Percentiles rank a stretch among this genome's conserved stretches.
phyloP scores from a whole-genome alignment of 2,113 vertebrate genomes.

The Coracopsis vasa region DNA sequence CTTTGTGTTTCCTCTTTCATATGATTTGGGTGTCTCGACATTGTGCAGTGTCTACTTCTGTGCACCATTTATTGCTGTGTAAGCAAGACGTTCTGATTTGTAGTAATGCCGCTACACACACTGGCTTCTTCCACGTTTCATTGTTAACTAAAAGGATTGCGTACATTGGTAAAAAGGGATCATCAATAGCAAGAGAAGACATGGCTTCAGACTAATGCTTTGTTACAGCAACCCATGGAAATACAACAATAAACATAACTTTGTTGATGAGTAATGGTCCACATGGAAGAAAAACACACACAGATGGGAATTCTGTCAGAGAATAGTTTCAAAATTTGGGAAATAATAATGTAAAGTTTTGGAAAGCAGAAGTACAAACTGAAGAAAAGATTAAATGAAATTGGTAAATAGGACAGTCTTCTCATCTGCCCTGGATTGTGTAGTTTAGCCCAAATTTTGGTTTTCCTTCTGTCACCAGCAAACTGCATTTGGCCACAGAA shows the following conservation, averaged over 20 bases:
- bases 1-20: neutral
- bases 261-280: neutral
- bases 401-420: neutral
- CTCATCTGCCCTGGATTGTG: neutral
- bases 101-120: neutral
- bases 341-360: neutral
- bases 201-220: neutral
- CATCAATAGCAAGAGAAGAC: accelerated
- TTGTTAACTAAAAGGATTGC: neutral
- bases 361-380: neutral
- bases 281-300: neutral
- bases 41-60: neutral
- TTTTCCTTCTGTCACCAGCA: neutral
- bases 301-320: neutral
- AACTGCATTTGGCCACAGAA: neutral
- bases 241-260: neutral
- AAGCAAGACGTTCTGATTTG: neutral
- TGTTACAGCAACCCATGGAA: neutral
- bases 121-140: neutral
- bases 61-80: neutral
- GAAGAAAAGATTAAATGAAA: neutral
- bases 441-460: neutral
- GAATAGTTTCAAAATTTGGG: neutral
- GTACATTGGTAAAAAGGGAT: neutral
- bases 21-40: accelerated